Conservation (phyloP, 2,888 invertebrate species). For the Agrochola lychnidis region DNA sequence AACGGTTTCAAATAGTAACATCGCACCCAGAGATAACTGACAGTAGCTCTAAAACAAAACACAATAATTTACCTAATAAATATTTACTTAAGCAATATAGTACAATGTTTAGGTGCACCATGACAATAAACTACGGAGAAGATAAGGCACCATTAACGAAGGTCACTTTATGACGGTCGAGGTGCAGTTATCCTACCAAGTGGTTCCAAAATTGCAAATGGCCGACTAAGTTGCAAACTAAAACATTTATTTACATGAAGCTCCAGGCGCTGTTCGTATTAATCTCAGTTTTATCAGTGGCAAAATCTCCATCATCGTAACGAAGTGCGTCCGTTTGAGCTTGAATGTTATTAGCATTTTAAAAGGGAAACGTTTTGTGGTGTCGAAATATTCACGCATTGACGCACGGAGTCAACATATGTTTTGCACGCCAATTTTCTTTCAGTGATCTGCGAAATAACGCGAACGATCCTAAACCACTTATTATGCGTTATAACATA, state of each 20-base stretch:
- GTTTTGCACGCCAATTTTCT: slow-evolving; percentile 36
- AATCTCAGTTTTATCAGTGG: slow-evolving; percentile 54
- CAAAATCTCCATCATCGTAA: slow-evolving; percentile 44
- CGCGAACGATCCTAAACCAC: neutral
- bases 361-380: slow-evolving; percentile 42
- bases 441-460: slow-evolving; percentile 31
- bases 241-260: slow-evolving; percentile 16
- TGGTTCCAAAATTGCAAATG: slow-evolving; percentile 54
- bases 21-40: slow-evolving; percentile 15
- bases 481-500: neutral
- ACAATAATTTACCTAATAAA: slow-evolving; percentile 62
- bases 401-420: slow-evolving; percentile 58
- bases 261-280: slow-evolving; percentile 45
- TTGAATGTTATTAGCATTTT: slow-evolving; percentile 61
- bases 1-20: slow-evolving; percentile 25
- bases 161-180: slow-evolving; percentile 71
- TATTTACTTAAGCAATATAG: slow-evolving; percentile 61
- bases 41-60: slow-evolving; percentile 46
- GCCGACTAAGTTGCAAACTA: slow-evolving; percentile 54
- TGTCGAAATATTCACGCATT: slow-evolving; percentile 59
- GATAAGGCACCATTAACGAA: slow-evolving; percentile 68
- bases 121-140: slow-evolving; percentile 64
- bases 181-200: slow-evolving; percentile 53
- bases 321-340: slow-evolving; percentile 35
- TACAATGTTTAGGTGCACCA: slow-evolving; percentile 56